Evolutionary conservation across 2,113 vertebrate genomes (phyloP).

Genomic region (Rhegmatorhina hoffmannsi): DNA sequence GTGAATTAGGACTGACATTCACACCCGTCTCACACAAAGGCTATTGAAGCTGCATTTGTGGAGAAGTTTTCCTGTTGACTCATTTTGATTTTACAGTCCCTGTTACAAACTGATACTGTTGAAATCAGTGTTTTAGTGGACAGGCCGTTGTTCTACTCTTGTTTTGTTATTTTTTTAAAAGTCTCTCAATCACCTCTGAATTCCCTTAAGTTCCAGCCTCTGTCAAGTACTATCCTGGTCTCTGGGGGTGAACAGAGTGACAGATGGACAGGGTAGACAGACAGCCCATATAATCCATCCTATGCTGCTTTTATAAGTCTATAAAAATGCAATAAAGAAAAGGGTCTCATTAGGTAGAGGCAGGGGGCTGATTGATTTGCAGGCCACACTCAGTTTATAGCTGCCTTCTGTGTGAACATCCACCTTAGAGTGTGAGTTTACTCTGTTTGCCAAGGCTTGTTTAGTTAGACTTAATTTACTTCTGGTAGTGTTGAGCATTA

Average conservation of each 20-base stretch:
- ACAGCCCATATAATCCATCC: slow-evolving; percentile 42
- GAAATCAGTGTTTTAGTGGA: not conserved
- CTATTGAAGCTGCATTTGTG: not conserved
- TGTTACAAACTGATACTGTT: not conserved
- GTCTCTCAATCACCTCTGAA: not conserved
- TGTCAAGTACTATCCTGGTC: not conserved
- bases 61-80: slow-evolving; percentile 25
- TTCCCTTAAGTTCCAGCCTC: not conserved
- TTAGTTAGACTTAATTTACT: slow-evolving; percentile 42
- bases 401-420: slow-evolving; percentile 62
- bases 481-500: not conserved
- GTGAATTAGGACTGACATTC: not conserved
- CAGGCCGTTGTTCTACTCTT: not conserved
- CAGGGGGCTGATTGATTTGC: slow-evolving; percentile 65
- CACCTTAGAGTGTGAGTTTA: slow-evolving; percentile 30
- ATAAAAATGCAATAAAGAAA: slow-evolving; percentile 66
- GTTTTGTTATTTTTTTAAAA: not conserved
- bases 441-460: slow-evolving; percentile 31
- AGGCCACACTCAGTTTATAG: slow-evolving; percentile 56
- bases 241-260: not conserved
- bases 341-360: slow-evolving; percentile 51
- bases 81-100: slow-evolving; percentile 28
- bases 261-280: slow-evolving; percentile 57
- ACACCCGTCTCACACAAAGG: not conserved
- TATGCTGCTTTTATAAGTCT: slow-evolving; percentile 45